Percentiles rank a stretch among this genome's conserved stretches.
Evolutionary conservation across 2,797 vertebrate species (phyloP).

Genomic region (Coendou prehensilis): DNA sequence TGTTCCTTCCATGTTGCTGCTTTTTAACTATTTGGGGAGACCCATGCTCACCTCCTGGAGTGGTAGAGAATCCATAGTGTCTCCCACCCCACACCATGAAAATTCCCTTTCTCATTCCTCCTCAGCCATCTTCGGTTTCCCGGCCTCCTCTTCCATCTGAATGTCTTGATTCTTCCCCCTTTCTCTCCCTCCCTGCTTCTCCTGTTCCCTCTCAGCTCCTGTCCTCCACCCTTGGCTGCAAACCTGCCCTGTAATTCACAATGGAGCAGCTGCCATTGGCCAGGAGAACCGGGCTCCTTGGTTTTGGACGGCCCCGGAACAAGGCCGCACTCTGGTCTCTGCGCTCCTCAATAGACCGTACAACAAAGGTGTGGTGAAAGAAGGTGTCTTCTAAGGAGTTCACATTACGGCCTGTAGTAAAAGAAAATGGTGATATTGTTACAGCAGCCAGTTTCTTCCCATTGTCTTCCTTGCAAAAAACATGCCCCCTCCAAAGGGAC

Average conservation of each 20-base stretch:
- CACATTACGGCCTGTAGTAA: slow-evolving; percentile 95
- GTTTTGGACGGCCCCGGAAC: slow-evolving; percentile 82
- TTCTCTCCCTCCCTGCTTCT: background rate
- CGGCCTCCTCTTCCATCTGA: background rate
- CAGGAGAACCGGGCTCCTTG: slow-evolving; percentile 82
- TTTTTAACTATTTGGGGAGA: background rate
- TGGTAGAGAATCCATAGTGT: too few relatives aligned
- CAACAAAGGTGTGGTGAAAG: slow-evolving; percentile 96
- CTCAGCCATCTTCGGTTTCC: background rate
- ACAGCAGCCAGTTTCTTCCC: slow-evolving; percentile 95
- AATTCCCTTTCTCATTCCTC: background rate
- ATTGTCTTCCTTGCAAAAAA: slow-evolving; percentile 97
- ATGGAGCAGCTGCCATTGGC: slow-evolving; percentile 77
- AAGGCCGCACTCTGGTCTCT: slow-evolving; percentile 90
- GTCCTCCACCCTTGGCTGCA: slow-evolving; percentile 49
- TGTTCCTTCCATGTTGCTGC: background rate
- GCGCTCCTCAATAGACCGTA: slow-evolving; percentile 91
- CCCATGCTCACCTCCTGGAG: background rate
- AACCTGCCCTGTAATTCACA: background rate
- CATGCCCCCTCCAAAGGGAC: slow-evolving; percentile 91
- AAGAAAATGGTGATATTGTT: slow-evolving; percentile 98
- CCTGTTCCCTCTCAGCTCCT: background rate
- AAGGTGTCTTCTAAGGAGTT: slow-evolving; percentile 99
- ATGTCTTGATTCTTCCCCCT: slow-evolving; percentile 42
- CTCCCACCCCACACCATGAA: background rate